phyloP scores from a whole-genome alignment of 1,140 invertebrate species.

The Stegodyphus dumicola region DNA sequence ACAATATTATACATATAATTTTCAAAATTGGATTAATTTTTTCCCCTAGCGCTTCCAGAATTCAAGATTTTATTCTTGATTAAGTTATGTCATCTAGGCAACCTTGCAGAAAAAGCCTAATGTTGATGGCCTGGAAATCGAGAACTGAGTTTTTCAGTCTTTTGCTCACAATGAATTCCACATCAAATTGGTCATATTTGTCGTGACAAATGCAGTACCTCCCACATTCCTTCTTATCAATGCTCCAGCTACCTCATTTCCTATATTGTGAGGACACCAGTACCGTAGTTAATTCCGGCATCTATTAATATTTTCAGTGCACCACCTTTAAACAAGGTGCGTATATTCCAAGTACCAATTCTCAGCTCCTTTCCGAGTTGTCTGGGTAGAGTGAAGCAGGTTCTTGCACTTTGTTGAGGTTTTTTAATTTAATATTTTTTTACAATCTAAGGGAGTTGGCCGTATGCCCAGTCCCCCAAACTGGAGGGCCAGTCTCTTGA shows the following conservation, averaged over 20 bases:
- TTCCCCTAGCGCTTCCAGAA: too few relatives aligned
- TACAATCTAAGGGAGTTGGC: not conserved
- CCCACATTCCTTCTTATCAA: conserved; percentile 6
- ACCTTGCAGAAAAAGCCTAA: not conserved
- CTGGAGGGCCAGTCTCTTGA: too few relatives aligned
- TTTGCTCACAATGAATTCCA: conserved; percentile 13
- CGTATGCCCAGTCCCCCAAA: not conserved
- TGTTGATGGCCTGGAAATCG: conserved; percentile 18
- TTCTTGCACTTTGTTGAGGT: conserved; percentile 9
- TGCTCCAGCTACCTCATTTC: conserved; percentile 23
- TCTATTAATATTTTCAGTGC: conserved; percentile 16
- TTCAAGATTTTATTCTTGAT: too few relatives aligned
- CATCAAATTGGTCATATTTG: conserved; percentile 12
- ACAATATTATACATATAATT: too few relatives aligned
- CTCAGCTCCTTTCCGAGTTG: conserved; percentile 19
- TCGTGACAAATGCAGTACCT: conserved; percentile 13
- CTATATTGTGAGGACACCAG: not conserved
- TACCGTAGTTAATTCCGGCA: not conserved
- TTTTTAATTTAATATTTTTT: not conserved
- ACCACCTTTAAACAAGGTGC: not conserved
- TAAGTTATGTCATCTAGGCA: too few relatives aligned
- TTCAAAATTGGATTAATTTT: too few relatives aligned
- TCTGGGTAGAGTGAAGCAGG: not conserved
- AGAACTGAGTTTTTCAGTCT: conserved; percentile 8
- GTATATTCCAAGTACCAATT: conserved; percentile 8